Base-by-base conservation (phyloP, 2,797 vertebrate genomes). In the Jordanella pulchra region DNA sequence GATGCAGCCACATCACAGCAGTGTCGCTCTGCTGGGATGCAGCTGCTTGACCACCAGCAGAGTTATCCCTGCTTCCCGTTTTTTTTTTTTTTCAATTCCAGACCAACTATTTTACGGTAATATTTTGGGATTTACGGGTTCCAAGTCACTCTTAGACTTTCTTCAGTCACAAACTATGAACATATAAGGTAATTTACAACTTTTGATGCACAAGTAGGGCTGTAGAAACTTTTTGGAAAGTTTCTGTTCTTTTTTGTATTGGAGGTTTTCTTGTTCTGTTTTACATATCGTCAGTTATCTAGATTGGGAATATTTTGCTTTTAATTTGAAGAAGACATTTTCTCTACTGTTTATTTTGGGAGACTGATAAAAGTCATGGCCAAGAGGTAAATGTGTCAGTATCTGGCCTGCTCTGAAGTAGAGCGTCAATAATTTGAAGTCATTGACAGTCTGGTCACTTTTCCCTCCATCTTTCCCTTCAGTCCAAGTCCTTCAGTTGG, bases 381-480 rank as follows among this genome's bases (percentile, higher is more conserved):
- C 65, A 81, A 73, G 63, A 84, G 82, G 81, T 82, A 78, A 85
- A 85, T 68, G 76, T 84, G 82, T 84, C 70, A 42, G 64, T 75
- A 82, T 71, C 54, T n/a, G 79, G 76, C 77, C 71, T 81, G 61
- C 13, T 32, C 78, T 73, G 76, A 61, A 71, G 47, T 65, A 48
- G 79, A 71, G 76, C 80, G 79, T 89, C 82, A 80, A 70, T 82
- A 77, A 71, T 88, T 81, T 81, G 70, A 65, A 60, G 0, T 90
- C 80, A 86, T 87, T 89, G 88, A 84, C 86, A 89, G 86, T 89
- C 83, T 27, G 76, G 79, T 89, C 90, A 88, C 83, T 60, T 81
- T 76, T 75, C 77, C 58, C 61, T 75, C 76, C n/a, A 48, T 69
- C 78, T 56, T 50, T 66, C 72, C 61, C 51, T 71, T 71, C 67